Conservation (phyloP, 2,888 invertebrate genomes). For the Hydriomena furcata region DNA sequence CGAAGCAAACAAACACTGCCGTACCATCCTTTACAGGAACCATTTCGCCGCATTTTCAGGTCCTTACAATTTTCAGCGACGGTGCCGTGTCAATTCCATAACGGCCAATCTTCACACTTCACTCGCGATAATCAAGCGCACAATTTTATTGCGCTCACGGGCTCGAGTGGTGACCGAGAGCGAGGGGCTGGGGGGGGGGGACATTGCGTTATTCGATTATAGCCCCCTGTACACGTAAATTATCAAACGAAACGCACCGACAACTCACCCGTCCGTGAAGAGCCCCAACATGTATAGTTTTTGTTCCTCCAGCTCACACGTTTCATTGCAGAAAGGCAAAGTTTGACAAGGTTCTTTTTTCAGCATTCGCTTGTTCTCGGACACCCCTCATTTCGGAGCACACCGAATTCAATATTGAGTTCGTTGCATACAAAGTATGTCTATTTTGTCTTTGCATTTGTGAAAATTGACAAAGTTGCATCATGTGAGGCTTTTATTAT, state of each 20-base stretch:
- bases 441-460: constrained; percentile 41
- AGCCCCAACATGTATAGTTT: constrained; percentile 78
- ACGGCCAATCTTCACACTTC: constrained; percentile 44
- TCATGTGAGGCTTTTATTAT: constrained; percentile 25
- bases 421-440: constrained; percentile 48
- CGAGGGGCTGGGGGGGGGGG: constrained; percentile 29
- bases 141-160: constrained; percentile 61
- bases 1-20: no score
- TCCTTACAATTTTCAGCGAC: constrained; percentile 36
- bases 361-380: constrained; percentile 55
- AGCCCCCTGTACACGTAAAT: constrained; percentile 77
- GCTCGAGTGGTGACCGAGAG: constrained; percentile 21
- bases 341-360: constrained; percentile 50
- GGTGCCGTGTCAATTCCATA: constrained; percentile 43
- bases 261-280: constrained; percentile 75
- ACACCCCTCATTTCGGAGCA: constrained; percentile 55
- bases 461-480: constrained; percentile 33
- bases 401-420: constrained; percentile 47
- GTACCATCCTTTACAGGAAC: no score
- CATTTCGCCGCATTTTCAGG: no score
- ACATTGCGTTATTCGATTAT: constrained; percentile 79
- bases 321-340: constrained; percentile 64
- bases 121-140: constrained; percentile 61
- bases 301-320: constrained; percentile 67
- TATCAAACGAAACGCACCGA: constrained; percentile 81